These are phyloP conservation scores for Chaetops frenatus DNA, from an alignment of 2,113 vertebrate genomes.

Conservation along the genomic window DNA sequence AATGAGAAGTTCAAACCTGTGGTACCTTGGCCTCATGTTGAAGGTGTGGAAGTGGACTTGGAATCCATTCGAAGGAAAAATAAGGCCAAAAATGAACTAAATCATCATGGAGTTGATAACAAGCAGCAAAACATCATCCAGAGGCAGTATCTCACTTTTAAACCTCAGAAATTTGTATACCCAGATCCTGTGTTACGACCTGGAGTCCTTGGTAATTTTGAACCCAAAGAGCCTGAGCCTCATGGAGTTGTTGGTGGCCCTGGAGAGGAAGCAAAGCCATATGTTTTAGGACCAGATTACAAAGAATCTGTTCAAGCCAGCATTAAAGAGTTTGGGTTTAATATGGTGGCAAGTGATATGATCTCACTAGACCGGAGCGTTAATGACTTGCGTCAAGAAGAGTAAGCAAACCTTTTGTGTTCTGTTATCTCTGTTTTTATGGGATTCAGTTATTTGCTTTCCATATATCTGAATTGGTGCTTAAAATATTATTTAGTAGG, in stretches of 20 bases:
- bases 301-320: slow-evolving; percentile 88
- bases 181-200: slow-evolving; percentile 80
- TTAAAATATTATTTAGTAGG: not conserved
- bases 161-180: slow-evolving; percentile 83
- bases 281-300: slow-evolving; percentile 89
- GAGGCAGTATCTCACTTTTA: slow-evolving; percentile 93
- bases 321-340: slow-evolving; percentile 98
- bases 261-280: slow-evolving; percentile 89
- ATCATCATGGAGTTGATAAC: slow-evolving; percentile 65
- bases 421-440: slow-evolving; percentile 5
- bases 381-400: slow-evolving; percentile 90
- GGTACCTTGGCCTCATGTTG: slow-evolving; percentile 95
- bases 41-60: slow-evolving; percentile 96
- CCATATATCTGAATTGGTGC: not conserved
- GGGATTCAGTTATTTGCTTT: not conserved
- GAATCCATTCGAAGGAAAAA: slow-evolving; percentile 89
- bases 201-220: slow-evolving; percentile 88
- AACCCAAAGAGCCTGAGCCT: slow-evolving; percentile 88
- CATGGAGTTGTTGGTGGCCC: slow-evolving; percentile 83
- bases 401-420: slow-evolving; percentile 80
- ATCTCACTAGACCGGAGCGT: slow-evolving; percentile 94
- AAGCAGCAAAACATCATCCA: slow-evolving; percentile 86
- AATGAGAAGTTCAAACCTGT: slow-evolving; percentile 88
- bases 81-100: slow-evolving; percentile 74
- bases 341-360: slow-evolving; percentile 99